A percentile compares a stretch with the other conserved stretches of the same genome.
These are phyloP conservation scores for Neria commutata DNA, from an alignment of 2,888 invertebrate genomes.

Conservation along the genomic window DNA sequence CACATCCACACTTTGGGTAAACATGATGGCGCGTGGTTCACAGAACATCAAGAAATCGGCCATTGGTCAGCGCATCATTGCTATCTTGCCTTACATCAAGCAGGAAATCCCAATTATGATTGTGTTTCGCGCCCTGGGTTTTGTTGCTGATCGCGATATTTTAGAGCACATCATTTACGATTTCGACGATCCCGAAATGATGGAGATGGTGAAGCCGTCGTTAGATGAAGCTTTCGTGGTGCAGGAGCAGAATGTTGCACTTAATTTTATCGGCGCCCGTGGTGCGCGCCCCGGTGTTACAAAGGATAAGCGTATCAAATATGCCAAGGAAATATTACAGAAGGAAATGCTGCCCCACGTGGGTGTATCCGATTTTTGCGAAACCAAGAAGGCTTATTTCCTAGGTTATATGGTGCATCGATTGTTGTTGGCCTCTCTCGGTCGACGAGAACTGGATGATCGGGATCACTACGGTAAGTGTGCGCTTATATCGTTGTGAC, in stretches of 20 bases:
- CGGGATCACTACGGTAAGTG: conserved; percentile 94
- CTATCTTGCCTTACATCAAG: conserved; percentile 97
- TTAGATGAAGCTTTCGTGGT: conserved; percentile 99
- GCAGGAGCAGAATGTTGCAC: conserved; percentile 97
- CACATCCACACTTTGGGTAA: conserved; percentile 98
- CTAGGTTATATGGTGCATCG: conserved; percentile 99
- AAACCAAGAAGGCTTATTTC: conserved; percentile 99
- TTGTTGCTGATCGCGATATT: conserved; percentile 99
- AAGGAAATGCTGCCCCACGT: conserved; percentile 99
- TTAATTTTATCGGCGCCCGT: conserved; percentile 98
- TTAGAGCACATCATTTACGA: conserved; percentile 99
- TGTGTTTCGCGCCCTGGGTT: conserved; percentile 98
- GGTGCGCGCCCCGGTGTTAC: conserved; percentile 98
- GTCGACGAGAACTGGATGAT: conserved; percentile 97
- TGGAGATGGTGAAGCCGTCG: conserved; percentile 99
- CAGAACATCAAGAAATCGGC: conserved; percentile 98
- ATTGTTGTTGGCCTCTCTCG: conserved; percentile 88
- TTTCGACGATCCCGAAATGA: conserved; percentile 99
- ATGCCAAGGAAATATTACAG: conserved; percentile 98
- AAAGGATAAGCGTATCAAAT: conserved; percentile 98
- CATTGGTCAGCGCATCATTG: conserved; percentile 97
- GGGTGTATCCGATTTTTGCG: conserved; percentile 98
- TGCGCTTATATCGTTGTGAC: not conserved
- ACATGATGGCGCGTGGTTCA: conserved; percentile 99
- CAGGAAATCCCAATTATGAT: conserved; percentile 99